Conservation (phyloP, 2,797 vertebrate species). For the Gouania willdenowi region DNA sequence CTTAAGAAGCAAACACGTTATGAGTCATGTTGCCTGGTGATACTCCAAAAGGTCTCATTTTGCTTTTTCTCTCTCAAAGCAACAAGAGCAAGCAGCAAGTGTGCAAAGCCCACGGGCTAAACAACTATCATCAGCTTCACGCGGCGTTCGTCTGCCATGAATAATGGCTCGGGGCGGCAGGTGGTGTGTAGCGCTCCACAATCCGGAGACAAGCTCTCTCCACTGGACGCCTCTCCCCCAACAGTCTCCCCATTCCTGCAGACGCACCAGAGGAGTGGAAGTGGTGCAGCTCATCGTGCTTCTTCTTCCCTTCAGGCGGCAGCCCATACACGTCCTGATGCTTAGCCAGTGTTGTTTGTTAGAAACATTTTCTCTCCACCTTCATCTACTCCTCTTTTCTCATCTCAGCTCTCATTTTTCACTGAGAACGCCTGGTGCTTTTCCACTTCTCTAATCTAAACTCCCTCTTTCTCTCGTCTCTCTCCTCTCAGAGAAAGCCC, state of each 20-base stretch:
- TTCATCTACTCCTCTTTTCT: constrained; percentile 33
- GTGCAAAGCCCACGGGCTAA: constrained; percentile 55
- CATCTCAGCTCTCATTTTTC: constrained; percentile 37
- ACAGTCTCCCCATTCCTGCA: constrained; percentile 39
- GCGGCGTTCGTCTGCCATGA: constrained; percentile 53
- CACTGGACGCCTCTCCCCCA: constrained; percentile 46
- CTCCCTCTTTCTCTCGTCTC: constrained; percentile 36
- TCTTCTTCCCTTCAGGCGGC: constrained; percentile 48
- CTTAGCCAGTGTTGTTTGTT: constrained; percentile 53
- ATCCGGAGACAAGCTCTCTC: constrained; percentile 55
- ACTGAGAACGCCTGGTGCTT: constrained; percentile 38
- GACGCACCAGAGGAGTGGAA: constrained; percentile 46
- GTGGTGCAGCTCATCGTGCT: constrained; percentile 43
- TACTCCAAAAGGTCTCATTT: constrained; percentile 26
- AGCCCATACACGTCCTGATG: constrained; percentile 43
- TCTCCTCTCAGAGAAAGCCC: constrained; percentile 52
- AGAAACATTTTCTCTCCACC: constrained; percentile 27
- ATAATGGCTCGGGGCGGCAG: constrained; percentile 53
- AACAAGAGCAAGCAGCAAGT: no score
- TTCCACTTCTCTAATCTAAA: constrained; percentile 62
- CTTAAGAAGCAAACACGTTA: no score
- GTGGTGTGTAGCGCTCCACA: constrained; percentile 45
- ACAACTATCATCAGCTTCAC: constrained; percentile 65
- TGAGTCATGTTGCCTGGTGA: constrained; percentile 16
- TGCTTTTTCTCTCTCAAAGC: constrained; percentile 44